Evolutionary conservation across 1,140 invertebrate species (phyloP), one percentile per base, ranked within the genome.

Genomic region (Sitophilus oryzae): DNA sequence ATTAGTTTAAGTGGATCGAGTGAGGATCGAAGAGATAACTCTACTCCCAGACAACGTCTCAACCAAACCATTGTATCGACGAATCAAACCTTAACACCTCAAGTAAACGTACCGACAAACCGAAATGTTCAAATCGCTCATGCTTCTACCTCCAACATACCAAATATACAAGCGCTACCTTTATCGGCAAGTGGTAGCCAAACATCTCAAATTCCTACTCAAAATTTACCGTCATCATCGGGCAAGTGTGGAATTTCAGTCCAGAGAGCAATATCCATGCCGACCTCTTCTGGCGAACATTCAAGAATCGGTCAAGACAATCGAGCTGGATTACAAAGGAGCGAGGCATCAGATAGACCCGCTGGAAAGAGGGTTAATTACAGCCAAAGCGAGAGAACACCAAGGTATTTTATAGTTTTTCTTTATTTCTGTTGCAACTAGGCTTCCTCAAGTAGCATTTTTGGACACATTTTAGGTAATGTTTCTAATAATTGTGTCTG

Each of bases 211-310:
- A 38, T 30, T 14, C 14, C 47, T 9, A 23, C 47, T 8, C 50
- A 58, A 10, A 23, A 6, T n/a, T 21, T 46, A 2, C 44, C 51
- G 18, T 43, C 30, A 30, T 10, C 53, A 40, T 11, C 68, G 60
- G 23, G 11, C 21, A 42, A 46, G 21, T 25, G 23, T 30, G 34
- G 45, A 37, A 36, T 21, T 35, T 38, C 50, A 35, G 61, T 59
- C 20, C 69, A 60, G 57, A 66, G 66, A 56, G 62, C 69, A 3
- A 56, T 77, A 64, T 71, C 76, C 62, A 59, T 73, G 63, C 62
- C 73, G 61, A 45, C 72, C 25, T 63, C 71, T 3, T 63, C 63
- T 40, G 67, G 70, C 2, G 5, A 3, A 59, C 73, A 71, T 72
- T 71, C 71, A 25, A 63, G 55, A 61, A 56, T 46, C 51, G 60